Conservation (phyloP, 1,140 invertebrate genomes). For the Polypedilum vanderplanki region DNA sequence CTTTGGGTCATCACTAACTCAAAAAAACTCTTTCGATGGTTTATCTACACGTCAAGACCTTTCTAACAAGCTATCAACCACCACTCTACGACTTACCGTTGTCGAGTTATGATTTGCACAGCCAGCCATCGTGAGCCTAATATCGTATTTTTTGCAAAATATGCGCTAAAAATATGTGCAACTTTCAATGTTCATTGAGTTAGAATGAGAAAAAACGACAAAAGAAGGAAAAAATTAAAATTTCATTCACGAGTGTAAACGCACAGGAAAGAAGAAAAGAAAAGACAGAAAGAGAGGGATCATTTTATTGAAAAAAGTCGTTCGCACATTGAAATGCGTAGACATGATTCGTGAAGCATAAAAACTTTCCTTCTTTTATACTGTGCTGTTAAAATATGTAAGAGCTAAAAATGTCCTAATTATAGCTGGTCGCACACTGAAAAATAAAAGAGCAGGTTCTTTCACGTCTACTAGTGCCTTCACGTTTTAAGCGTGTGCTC, state of each 20-base stretch:
- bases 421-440: not conserved
- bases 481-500: constrained; percentile 3
- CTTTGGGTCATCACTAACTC: too few relatives aligned
- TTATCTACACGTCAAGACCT: too few relatives aligned
- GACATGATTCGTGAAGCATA: not conserved
- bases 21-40: too few relatives aligned
- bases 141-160: too few relatives aligned
- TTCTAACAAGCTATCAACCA: too few relatives aligned
- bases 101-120: too few relatives aligned
- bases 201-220: not conserved
- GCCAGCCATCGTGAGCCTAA: too few relatives aligned
- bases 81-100: too few relatives aligned
- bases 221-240: constrained; percentile 6
- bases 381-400: not conserved
- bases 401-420: not conserved
- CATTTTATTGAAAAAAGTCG: not conserved
- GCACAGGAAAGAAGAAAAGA: too few relatives aligned
- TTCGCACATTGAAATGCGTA: constrained; percentile 11
- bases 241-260: constrained; percentile 1
- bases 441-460: not conserved
- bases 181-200: too few relatives aligned
- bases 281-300: not conserved
- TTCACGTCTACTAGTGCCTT: not conserved
- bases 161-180: too few relatives aligned
- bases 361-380: not conserved